Conservation (phyloP, 2,113 vertebrate genomes). For the Neogale vison region DNA sequence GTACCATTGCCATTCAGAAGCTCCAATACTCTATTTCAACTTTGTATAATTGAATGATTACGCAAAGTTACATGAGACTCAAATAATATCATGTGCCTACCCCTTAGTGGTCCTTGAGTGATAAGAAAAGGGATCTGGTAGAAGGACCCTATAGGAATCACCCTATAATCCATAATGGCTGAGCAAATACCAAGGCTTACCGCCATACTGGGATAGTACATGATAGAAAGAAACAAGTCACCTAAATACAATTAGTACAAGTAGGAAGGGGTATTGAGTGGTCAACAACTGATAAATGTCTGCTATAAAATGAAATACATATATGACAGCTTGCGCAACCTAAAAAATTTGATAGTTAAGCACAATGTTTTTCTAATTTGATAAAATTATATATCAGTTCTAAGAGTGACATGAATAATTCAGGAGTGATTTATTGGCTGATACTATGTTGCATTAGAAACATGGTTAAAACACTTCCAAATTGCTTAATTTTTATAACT, state of each 20-base stretch:
- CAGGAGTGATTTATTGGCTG: not conserved
- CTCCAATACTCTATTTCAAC: not conserved
- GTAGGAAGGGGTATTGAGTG: not conserved
- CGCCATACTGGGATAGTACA: not conserved
- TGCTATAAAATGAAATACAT: not conserved
- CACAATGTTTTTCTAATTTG: not conserved
- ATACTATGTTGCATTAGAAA: constrained; percentile 22
- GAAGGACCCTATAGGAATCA: not conserved
- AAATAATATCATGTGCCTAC: not conserved
- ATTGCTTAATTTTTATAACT: not conserved
- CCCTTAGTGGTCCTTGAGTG: not conserved
- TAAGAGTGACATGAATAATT: not conserved
- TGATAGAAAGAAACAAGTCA: not conserved
- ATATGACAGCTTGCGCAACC: not conserved
- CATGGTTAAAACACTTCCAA: not conserved
- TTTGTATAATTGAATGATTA: not conserved
- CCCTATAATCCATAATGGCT: not conserved
- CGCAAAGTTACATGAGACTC: not conserved
- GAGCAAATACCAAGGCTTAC: not conserved
- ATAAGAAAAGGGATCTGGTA: not conserved
- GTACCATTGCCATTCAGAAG: rapidly evolving
- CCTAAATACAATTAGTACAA: not conserved
- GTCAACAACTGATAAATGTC: not conserved
- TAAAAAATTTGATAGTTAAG: not conserved
- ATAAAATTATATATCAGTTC: not conserved